These are phyloP conservation scores for Drosophila eohydei DNA, from an alignment of 2,888 invertebrate genomes.

Conservation along the genomic window DNA sequence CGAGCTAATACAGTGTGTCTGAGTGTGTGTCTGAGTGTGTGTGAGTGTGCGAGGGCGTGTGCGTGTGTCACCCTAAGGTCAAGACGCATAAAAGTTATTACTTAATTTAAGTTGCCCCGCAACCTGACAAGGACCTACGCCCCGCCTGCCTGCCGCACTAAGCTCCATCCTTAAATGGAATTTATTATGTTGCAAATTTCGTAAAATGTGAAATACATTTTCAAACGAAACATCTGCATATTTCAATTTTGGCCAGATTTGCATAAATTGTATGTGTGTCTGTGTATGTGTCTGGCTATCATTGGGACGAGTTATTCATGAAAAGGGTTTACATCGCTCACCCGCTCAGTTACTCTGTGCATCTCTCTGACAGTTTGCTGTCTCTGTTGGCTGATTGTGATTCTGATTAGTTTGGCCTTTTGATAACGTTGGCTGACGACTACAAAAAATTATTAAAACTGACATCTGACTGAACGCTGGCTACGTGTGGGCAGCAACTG, in stretches of 20 bases:
- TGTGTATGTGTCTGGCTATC: slow-evolving; percentile 2
- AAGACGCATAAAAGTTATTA: slow-evolving; percentile 78
- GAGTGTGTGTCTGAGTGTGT: slow-evolving; percentile 30
- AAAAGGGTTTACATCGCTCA: slow-evolving; percentile 60
- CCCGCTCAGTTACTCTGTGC: not conserved
- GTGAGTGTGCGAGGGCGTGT: slow-evolving; percentile 26
- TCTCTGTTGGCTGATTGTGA: slow-evolving; percentile 40
- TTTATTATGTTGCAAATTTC: slow-evolving; percentile 78
- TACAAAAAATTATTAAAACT: slow-evolving; percentile 71
- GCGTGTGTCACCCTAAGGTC: slow-evolving; percentile 61
- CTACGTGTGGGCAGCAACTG: slow-evolving; percentile 40
- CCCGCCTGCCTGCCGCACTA: not conserved
- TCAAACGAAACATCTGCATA: slow-evolving; percentile 77
- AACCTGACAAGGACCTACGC: slow-evolving; percentile 42
- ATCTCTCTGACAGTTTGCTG: slow-evolving; percentile 6
- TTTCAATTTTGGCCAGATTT: slow-evolving; percentile 77
- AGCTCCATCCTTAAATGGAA: slow-evolving; percentile 38
- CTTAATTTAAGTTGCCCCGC: slow-evolving; percentile 76
- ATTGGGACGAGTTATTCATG: slow-evolving; percentile 35
- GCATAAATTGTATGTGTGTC: slow-evolving; percentile 63
- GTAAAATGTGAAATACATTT: slow-evolving; percentile 74
- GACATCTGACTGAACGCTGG: slow-evolving; percentile 55
- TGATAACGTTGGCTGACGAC: slow-evolving; percentile 35
- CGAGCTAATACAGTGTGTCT: slow-evolving; percentile 58
- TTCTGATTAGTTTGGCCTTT: slow-evolving; percentile 66